Evolutionary conservation across 2,113 vertebrate species (phyloP).

Genomic region (Thinocorus orbignyianus): DNA sequence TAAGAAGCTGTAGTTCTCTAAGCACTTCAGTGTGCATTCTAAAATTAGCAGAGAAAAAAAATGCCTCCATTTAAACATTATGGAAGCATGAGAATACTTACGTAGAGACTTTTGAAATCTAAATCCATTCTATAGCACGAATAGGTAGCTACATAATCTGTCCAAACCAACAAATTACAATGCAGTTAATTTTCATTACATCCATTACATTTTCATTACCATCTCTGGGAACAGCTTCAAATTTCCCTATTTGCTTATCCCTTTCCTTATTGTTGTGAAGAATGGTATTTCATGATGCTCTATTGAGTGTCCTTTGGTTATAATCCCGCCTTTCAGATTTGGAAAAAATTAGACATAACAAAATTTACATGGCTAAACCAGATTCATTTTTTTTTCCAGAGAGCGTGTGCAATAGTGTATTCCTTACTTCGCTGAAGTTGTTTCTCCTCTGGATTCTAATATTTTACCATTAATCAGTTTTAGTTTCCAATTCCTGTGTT

Average conservation of each 20-base stretch:
- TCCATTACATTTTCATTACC: not conserved
- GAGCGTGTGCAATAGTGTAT: fast-evolving
- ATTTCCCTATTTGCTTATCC: not conserved
- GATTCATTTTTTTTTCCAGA: not conserved
- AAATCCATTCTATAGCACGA: not conserved
- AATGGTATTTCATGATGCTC: not conserved
- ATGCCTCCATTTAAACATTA: not conserved
- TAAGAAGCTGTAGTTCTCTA: not conserved
- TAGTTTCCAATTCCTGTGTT: not conserved
- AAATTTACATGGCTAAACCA: not conserved
- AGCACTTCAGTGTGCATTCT: not conserved
- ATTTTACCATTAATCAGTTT: not conserved
- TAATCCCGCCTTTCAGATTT: not conserved
- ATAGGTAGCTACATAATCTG: not conserved
- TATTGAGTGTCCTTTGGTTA: not conserved
- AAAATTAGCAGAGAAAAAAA: not conserved
- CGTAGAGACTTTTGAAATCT: not conserved
- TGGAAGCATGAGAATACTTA: not conserved
- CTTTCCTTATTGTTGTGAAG: not conserved
- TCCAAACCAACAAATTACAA: not conserved
- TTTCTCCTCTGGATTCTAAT: not conserved
- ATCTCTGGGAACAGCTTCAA: not conserved
- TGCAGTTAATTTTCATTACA: not conserved
- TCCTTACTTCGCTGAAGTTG: not conserved
- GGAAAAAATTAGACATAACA: not conserved